Conservation (phyloP, 2,888 invertebrate species). For the Drosophila yooni region DNA sequence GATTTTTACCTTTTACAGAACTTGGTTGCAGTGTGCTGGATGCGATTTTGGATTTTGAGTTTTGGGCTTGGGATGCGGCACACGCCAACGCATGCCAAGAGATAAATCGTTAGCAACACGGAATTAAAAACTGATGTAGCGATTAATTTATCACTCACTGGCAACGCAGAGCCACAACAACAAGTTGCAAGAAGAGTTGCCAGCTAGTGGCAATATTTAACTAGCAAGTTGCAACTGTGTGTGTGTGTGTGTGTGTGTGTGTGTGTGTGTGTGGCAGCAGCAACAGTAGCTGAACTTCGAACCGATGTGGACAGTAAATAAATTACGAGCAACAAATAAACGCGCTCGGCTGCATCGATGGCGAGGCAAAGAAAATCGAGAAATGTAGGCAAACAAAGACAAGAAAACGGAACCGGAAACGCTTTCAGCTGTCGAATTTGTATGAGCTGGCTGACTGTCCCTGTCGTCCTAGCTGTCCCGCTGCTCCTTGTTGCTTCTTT, state of each 20-base stretch:
- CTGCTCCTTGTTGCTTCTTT: neutral
- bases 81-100: conserved; percentile 75
- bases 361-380: conserved; percentile 39
- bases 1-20: conserved; percentile 1
- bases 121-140: conserved; percentile 85
- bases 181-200: conserved; percentile 47
- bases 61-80: conserved; percentile 41
- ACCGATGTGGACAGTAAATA: conserved; percentile 76
- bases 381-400: conserved; percentile 78
- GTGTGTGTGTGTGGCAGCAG: conserved; percentile 1
- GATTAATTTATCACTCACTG: conserved; percentile 84
- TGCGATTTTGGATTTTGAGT: conserved; percentile 10
- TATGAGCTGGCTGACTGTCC: conserved; percentile 59
- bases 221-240: conserved; percentile 66
- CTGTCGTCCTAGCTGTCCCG: conserved; percentile 4
- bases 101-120: conserved; percentile 82
- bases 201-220: conserved; percentile 73
- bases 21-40: conserved; percentile 36
- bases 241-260: conserved; percentile 10
- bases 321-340: conserved; percentile 83
- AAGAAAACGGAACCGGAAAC: conserved; percentile 83
- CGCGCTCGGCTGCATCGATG: conserved; percentile 73
- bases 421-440: conserved; percentile 82
- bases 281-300: conserved; percentile 50
- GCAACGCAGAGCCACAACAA: conserved; percentile 43